Conservation (phyloP, 1,140 invertebrate species). For the Saccostrea echinata region DNA sequence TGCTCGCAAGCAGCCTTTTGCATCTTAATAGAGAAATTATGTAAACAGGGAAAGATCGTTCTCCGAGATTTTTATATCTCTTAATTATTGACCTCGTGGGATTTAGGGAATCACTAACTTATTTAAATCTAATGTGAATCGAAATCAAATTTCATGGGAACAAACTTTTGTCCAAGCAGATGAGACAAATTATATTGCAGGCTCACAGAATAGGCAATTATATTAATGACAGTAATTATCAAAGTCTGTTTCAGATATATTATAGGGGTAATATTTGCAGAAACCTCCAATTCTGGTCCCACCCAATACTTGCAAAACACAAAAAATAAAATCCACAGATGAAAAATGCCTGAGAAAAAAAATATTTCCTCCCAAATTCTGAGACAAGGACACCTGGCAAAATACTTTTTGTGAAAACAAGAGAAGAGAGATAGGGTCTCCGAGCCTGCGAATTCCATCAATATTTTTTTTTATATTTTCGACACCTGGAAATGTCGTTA, state of each 20-base stretch:
- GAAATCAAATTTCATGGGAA: background rate
- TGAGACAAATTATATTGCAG: background rate
- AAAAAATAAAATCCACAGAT: too few relatives aligned
- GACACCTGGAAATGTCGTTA: conserved; percentile 31
- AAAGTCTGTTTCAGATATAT: too few relatives aligned
- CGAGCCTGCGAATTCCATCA: conserved; percentile 22
- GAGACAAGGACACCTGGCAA: conserved; percentile 16
- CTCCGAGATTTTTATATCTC: background rate
- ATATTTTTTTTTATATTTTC: conserved; percentile 23
- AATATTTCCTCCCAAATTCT: background rate
- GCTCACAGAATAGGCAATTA: too few relatives aligned
- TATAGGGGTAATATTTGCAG: too few relatives aligned
- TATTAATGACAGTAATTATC: too few relatives aligned
- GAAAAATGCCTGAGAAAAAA: too few relatives aligned
- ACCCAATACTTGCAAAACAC: too few relatives aligned
- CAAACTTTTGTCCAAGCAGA: background rate
- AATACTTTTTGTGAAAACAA: conserved; percentile 39
- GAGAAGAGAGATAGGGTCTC: background rate
- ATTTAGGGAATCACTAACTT: too few relatives aligned
- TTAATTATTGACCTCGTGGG: too few relatives aligned
- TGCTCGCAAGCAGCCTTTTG: background rate
- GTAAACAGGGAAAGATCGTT: background rate
- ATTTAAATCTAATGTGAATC: background rate
- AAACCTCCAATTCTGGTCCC: too few relatives aligned
- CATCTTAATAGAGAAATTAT: conserved; percentile 38